Evolutionary conservation across 2,888 invertebrate genomes (phyloP), one percentile per base, ranked within the genome.

Genomic region (Alloplasta piceator): DNA sequence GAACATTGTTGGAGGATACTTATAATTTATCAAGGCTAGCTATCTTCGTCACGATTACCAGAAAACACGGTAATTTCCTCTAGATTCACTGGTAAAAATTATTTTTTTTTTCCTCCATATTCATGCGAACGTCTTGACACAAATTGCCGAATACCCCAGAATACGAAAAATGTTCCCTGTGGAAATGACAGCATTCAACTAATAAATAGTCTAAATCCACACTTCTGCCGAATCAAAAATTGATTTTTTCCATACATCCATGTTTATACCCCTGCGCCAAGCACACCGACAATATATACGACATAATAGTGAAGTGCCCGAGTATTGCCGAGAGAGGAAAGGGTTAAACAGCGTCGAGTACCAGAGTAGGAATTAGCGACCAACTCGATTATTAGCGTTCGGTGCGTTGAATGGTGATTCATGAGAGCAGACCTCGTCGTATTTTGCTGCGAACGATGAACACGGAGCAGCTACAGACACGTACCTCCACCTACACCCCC

Each of bases 401-500:
- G 84, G 76, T 71, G 41, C 56, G 52, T 48, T 77, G 84, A 80
- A 85, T 84, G 84, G 87, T 91, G 91, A 91, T 91, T 91, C 89
- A 91, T 90, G 87, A 89, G 87, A 87, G 88, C 87, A 82, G 87
- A 58, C 64, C 86, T 85, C 80, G 88, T 90, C 88, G 89, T 90
- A 91, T 90, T 91, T 91, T 90, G 89, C 87, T 86, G 82, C 84
- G 90, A 89, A 89, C 89, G 88, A 89, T 85, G 87, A 90, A 91
- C 90, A 90, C 86, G 89, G 84, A 87, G 84, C 86, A 84, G 86
- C 76, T 84, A 87, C 87, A 86, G 86, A 84, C 82, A 83, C 86
- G 83, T 79, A 75, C 56, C 50, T 56, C n/a, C 63, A 76, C 60
- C 66, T 70, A 71, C 84, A 12, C 39, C 78, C 50, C 78, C 16